Evolutionary conservation across 2,797 vertebrate genomes (phyloP), one percentile per base, ranked within the genome.

Genomic region (Enteromius mattozi): DNA sequence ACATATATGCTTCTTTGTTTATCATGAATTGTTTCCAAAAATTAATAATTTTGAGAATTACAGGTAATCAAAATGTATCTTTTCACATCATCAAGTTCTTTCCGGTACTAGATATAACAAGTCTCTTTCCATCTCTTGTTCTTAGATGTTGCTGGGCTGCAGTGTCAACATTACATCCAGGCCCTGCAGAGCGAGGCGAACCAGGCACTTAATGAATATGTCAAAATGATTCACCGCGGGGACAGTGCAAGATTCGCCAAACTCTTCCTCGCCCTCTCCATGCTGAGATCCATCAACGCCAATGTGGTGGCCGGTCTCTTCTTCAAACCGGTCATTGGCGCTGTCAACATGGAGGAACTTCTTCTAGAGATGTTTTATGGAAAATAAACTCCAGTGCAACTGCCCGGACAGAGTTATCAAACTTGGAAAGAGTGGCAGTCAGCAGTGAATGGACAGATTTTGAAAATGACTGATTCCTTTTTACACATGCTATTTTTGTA

Each of bases 331-430:
- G 95, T 98, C 91, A 99, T 98, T 85, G 98, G 98, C 84, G 87
- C 93, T 5, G 97, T 99, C 85, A 97, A 96, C 93, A 99, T 99
- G 95, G 98, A 99, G 92, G 97, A 98, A 89, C 97, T 98, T 93
- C 95, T 99, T 86, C 94, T 99, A 93, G 97, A 99, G 92, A 98
- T 99, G 97, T 97, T 99, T 91, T 99, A 98, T 90, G 96, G 96
- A 71, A 97, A 98, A 88, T 95, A 95, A 91, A 87, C 83, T 82
- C 75, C 63, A 21, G 14, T 69, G 81, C 74, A 56, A 70, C 51
- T 56, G 13, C 69, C 68, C 24, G 21, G 19, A 66, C 30, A 24
- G 78, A 65, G 21, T 83, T n/a, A 65, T 70, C 42, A n/a, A 27
- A 61, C 61, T 69, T 61, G 42, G 66, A 13, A 66, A 21, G 79